phyloP scores from a whole-genome alignment of 2,113 vertebrate species.

The Bos taurus region ARS-UCD2.0 NC_037355.1:5455001-5455500 shows the following conservation, averaged over 20 bases:
- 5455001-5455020: neutral
- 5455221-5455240: neutral
- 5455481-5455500: neutral
- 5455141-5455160: neutral
- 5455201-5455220: neutral
- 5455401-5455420: neutral
- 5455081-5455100: neutral
- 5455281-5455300: neutral
- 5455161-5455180: neutral
- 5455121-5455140: neutral
- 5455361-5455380: neutral
- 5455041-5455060: neutral
- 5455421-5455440: neutral
- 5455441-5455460: neutral
- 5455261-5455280: neutral
- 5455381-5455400: neutral
- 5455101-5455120: neutral
- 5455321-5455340: neutral
- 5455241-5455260: neutral
- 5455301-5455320: neutral
- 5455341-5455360: neutral
- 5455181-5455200: neutral
- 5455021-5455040: neutral
- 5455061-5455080: neutral
- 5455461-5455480: neutral